A percentile compares a stretch with the other conserved stretches of the same genome.
phyloP scores from a whole-genome alignment of 2,113 vertebrate genomes.

The Cinclus mexicanus region DNA sequence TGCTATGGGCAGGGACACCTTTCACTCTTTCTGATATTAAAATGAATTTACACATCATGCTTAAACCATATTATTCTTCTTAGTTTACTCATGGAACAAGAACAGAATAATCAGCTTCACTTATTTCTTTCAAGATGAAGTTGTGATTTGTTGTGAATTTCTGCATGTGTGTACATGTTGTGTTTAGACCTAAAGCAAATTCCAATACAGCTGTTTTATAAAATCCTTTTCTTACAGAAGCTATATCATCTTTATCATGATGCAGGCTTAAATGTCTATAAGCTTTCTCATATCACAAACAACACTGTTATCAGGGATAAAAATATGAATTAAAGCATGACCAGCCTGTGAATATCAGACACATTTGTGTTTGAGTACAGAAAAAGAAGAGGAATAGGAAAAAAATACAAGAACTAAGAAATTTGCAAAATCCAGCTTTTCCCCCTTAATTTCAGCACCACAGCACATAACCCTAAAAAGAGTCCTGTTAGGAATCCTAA shows the following conservation, averaged over 20 bases:
- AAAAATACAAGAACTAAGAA: background rate
- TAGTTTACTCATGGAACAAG: background rate
- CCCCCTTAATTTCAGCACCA: background rate
- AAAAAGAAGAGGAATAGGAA: background rate
- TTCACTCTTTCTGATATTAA: background rate
- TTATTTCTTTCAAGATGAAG: background rate
- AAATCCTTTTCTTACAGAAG: background rate
- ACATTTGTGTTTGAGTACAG: background rate
- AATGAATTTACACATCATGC: background rate
- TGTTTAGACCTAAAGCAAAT: background rate
- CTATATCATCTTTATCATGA: background rate
- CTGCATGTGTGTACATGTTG: fast-evolving
- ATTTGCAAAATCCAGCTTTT: background rate
- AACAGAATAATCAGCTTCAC: background rate
- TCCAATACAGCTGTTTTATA: background rate
- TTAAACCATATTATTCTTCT: background rate
- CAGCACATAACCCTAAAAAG: background rate
- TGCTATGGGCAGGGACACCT: background rate
- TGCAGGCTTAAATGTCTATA: background rate
- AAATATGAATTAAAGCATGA: background rate
- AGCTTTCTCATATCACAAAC: background rate
- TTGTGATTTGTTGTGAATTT: background rate
- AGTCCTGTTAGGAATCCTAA: background rate
- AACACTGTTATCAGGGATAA: background rate
- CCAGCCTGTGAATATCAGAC: background rate